Evolutionary conservation across 1,140 invertebrate genomes (phyloP).

Genomic region (Drosophila tropicalis): DNA sequence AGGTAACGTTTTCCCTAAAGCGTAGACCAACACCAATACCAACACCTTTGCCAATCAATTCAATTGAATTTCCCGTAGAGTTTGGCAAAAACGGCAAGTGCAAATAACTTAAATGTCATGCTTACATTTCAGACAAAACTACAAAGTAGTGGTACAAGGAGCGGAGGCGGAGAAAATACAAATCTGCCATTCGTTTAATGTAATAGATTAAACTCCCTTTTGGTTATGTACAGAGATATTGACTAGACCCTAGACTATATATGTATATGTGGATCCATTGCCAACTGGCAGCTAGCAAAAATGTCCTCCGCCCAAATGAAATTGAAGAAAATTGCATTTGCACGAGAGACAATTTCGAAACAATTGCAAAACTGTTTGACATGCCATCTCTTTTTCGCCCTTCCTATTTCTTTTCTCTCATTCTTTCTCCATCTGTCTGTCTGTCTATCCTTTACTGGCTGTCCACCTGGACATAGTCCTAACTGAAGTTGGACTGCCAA

Average conservation of each 20-base stretch:
- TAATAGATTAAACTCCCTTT: constrained; percentile 74
- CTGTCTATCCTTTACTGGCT: neutral
- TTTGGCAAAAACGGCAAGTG: constrained; percentile 20
- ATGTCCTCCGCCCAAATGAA: constrained; percentile 76
- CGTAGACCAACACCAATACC: neutral
- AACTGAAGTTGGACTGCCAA: constrained; percentile 67
- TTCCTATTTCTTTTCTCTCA: neutral
- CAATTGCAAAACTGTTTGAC: constrained; percentile 82
- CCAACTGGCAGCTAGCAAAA: constrained; percentile 57
- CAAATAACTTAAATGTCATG: constrained; percentile 79
- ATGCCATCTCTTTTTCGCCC: constrained; percentile 56
- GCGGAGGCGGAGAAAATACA: constrained; percentile 41
- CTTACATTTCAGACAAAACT: constrained; percentile 47
- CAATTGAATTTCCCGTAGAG: constrained; percentile 3
- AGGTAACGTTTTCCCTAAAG: neutral
- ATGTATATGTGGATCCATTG: constrained; percentile 35
- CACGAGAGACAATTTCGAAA: constrained; percentile 82
- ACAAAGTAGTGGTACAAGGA: neutral
- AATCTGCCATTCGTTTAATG: constrained; percentile 73
- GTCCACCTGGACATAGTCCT: constrained; percentile 15
- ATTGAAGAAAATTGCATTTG: constrained; percentile 82
- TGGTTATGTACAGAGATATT: constrained; percentile 32
- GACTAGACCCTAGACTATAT: constrained; percentile 27
- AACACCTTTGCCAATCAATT: constrained; percentile 8
- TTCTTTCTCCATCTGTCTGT: neutral